Base-by-base conservation (phyloP, 1,140 invertebrate genomes). In the Lordiphosa stackelbergi region DNA sequence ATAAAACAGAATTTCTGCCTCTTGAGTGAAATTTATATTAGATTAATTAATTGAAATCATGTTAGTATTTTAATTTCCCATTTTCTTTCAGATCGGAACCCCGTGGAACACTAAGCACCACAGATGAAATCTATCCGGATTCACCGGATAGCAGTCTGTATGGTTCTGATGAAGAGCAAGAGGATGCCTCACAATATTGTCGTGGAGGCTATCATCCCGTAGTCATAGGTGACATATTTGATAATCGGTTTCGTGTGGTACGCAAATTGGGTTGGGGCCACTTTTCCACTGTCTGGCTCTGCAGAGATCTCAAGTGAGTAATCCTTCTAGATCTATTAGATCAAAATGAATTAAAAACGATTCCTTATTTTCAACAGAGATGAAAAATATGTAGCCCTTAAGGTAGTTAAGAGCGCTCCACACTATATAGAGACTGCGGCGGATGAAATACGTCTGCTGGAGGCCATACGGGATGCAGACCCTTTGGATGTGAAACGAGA, bases 391-490 rank as follows among this genome's bases (percentile, higher is more conserved):
- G 97, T 98, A 49, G 97, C 98, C 19, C 90, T 99, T 51, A 99
- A 99, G 91, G 97, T 99, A 64, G 98, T 99, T n/a, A 99, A 99
- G 90, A 98, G 97, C 78, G 97, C 97, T 13, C 93, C 95, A 53
- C 97, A 99, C 89, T 99, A 99, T 86, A 98, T 97, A 51, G 98
- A 99, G 90, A 98, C 98, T 28, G 98, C 98, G 45, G 88, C 98
- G 58, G 98, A 99, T 91, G 98, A 99, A 91, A 99, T 99, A 77
- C 98, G 98, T 89, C 91, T 99, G 75, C 90, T 99, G 58, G 96
- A 95, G 91, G 94, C 95, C 81, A 97, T 98, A 69, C 92, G 97
- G 61, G 95, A 98, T 78, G 94, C 93, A 65, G 97, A 98, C 90
- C 93, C 94, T 6, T 86, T 88, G 43, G 96, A 99, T 91, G 93